Percentiles rank a stretch among this genome's conserved stretches.
These are phyloP conservation scores for Sinodicranocentrus sp. DNA, from an alignment of 2,888 invertebrate species.

Conservation along the genomic window DNA sequence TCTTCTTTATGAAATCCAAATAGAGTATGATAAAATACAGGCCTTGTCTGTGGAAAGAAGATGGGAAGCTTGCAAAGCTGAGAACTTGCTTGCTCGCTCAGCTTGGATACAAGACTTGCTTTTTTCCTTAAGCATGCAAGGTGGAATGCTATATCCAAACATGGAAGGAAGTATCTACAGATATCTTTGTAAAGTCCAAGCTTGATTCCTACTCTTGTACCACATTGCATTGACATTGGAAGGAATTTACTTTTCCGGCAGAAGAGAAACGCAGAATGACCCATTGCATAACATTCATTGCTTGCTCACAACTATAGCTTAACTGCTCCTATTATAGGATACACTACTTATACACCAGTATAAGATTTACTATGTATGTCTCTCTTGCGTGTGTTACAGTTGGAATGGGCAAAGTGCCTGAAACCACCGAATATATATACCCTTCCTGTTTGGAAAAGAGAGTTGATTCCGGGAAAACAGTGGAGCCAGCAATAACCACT, in stretches of 20 bases:
- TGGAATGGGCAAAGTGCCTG: conserved; percentile 42
- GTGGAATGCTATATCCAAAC: too few relatives aligned
- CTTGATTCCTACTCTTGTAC: neutral
- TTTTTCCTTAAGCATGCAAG: too few relatives aligned
- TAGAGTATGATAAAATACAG: too few relatives aligned
- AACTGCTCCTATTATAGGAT: conserved; percentile 7
- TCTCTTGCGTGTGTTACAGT: neutral
- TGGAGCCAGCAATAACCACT: conserved; percentile 14
- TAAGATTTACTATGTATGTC: neutral
- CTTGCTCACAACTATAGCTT: conserved; percentile 11
- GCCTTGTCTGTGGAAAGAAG: too few relatives aligned
- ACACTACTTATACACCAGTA: neutral
- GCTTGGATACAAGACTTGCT: too few relatives aligned
- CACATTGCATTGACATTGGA: conserved; percentile 57
- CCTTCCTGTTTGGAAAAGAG: neutral
- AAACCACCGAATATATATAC: conserved; percentile 13
- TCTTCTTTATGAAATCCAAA: too few relatives aligned
- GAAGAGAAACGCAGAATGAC: conserved; percentile 37
- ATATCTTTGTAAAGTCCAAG: too few relatives aligned
- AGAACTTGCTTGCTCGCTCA: too few relatives aligned
- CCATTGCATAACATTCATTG: conserved; percentile 53
- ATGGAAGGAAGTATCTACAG: too few relatives aligned
- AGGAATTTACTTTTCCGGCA: conserved; percentile 51
- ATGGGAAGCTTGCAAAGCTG: too few relatives aligned
- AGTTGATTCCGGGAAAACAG: conserved; percentile 4